A percentile compares a stretch with the other conserved stretches of the same genome.
Evolutionary conservation across 2,888 invertebrate genomes (phyloP).

Genomic region (Dryomyza anilis): DNA sequence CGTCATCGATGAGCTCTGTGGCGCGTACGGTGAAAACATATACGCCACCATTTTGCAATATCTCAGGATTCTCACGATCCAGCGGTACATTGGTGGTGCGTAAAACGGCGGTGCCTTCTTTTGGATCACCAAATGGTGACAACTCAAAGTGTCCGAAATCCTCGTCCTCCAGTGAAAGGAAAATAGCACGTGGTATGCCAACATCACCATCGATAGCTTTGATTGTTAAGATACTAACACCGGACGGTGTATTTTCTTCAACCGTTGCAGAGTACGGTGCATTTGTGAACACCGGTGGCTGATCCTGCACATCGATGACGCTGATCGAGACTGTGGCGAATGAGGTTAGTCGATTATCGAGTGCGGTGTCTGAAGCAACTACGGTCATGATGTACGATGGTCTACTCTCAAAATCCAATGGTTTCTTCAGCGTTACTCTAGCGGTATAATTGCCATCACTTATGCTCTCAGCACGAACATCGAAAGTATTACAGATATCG

Average conservation of each 20-base stretch:
- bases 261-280: conserved; percentile 80
- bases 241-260: conserved; percentile 74
- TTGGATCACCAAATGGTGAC: conserved; percentile 62
- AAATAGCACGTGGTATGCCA: conserved; percentile 71
- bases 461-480: conserved; percentile 69
- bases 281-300: conserved; percentile 79
- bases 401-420: conserved; percentile 78
- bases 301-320: conserved; percentile 81
- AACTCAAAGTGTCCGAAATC: conserved; percentile 72
- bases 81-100: conserved; percentile 71
- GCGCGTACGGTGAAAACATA: conserved; percentile 76
- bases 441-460: conserved; percentile 74
- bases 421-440: conserved; percentile 68
- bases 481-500: conserved; percentile 74
- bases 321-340: conserved; percentile 76
- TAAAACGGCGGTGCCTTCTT: conserved; percentile 65
- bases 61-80: conserved; percentile 76
- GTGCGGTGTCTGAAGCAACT: conserved; percentile 69
- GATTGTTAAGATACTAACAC: conserved; percentile 72
- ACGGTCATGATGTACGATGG: conserved; percentile 75
- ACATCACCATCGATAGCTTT: conserved; percentile 82
- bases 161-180: conserved; percentile 74
- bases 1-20: conserved; percentile 74
- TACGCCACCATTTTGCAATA: conserved; percentile 78
- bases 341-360: conserved; percentile 68